A percentile compares a stretch with the other conserved stretches of the same genome.
Evolutionary conservation across 2,888 invertebrate species (phyloP).

Genomic region (Leptopterna dolabrata): DNA sequence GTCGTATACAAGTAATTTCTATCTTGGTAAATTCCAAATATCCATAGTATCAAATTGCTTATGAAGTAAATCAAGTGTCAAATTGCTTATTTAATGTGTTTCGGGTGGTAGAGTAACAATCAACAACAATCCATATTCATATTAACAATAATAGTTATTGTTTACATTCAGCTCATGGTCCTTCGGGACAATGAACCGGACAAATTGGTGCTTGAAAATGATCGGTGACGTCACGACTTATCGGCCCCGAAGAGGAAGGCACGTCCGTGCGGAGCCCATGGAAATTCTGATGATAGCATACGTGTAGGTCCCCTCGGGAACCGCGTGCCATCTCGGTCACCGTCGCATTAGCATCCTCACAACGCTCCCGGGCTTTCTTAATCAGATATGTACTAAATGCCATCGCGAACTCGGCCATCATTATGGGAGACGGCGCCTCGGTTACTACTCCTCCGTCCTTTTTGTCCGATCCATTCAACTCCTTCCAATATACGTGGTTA

Average conservation of each 20-base stretch:
- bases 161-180: too few species aligned
- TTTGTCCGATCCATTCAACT: conserved; percentile 9
- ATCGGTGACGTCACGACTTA: background rate
- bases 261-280: background rate
- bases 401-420: conserved; percentile 43
- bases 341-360: background rate
- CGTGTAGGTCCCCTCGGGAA: background rate
- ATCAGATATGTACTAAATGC: conserved; percentile 59
- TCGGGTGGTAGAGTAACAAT: too few species aligned
- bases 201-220: background rate
- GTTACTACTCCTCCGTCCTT: background rate
- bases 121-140: too few species aligned
- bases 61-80: too few species aligned
- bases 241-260: background rate
- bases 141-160: too few species aligned
- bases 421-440: conserved; percentile 3
- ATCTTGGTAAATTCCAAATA: too few species aligned
- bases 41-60: too few species aligned
- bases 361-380: conserved; percentile 45
- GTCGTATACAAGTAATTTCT: too few species aligned
- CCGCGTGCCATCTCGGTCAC: background rate
- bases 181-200: background rate
- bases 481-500: background rate
- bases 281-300: background rate
- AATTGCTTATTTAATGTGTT: too few species aligned